A percentile compares a stretch with the other conserved stretches of the same genome.
Evolutionary conservation across 2,888 invertebrate genomes (phyloP).

Genomic region (Thyatira batis): DNA sequence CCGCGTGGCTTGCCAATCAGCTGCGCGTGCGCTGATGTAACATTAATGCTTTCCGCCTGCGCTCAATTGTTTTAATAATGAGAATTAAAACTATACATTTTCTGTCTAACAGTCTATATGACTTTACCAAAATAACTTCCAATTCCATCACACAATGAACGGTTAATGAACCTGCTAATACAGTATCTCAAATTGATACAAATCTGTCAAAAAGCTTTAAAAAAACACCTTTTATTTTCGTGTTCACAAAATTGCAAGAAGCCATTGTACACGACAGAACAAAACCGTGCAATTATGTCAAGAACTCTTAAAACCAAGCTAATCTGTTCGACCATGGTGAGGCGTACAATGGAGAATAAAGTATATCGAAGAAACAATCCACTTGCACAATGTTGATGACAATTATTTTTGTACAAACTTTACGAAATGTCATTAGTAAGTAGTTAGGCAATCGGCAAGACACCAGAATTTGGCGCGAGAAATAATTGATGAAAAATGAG

Average conservation of each 20-base stretch:
- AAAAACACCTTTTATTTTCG: conserved; percentile 1
- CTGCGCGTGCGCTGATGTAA: conserved; percentile 28
- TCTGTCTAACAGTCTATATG: too few species aligned
- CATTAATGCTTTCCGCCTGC: conserved; percentile 23
- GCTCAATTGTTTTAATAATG: conserved; percentile 22
- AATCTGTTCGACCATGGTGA: conserved; percentile 34
- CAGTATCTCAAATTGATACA: too few species aligned
- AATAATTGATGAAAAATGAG: conserved; percentile 8
- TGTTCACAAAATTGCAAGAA: conserved; percentile 21
- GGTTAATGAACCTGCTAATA: too few species aligned
- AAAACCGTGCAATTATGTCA: conserved; percentile 53
- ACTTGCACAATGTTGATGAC: conserved; percentile 28
- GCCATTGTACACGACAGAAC: conserved; percentile 30
- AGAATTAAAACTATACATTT: conserved; percentile 27
- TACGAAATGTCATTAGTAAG: conserved; percentile 16
- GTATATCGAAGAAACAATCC: conserved; percentile 14
- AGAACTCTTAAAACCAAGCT: conserved; percentile 38
- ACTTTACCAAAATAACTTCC: conserved; percentile 10
- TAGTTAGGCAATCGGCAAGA: conserved; percentile 3
- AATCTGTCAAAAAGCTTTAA: background rate
- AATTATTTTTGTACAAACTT: conserved; percentile 21
- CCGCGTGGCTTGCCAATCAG: conserved; percentile 42
- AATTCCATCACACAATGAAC: too few species aligned
- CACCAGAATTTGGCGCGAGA: background rate
- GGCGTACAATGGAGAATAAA: conserved; percentile 16